Conservation (phyloP, 2,113 vertebrate species). For the Galeopterus variegatus region DNA sequence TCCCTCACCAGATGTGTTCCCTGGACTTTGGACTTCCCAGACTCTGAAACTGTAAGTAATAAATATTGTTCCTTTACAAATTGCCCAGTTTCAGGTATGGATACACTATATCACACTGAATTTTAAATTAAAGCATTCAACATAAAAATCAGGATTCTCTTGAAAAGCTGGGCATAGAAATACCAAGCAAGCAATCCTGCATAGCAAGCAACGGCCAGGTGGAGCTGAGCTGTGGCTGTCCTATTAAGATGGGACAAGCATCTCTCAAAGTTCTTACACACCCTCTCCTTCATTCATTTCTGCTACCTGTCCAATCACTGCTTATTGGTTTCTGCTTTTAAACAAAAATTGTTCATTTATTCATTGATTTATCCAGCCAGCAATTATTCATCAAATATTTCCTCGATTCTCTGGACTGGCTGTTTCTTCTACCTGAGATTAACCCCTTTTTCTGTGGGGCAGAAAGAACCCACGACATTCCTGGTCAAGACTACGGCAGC, state of each 20-base stretch:
- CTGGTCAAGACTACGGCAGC: background rate
- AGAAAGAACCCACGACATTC: background rate
- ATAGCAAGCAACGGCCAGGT: background rate
- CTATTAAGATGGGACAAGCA: no score
- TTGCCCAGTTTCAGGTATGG: no score
- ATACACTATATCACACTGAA: background rate
- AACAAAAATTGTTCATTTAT: background rate
- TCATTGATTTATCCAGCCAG: background rate
- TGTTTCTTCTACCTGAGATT: background rate
- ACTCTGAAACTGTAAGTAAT: no score
- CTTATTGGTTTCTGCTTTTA: background rate
- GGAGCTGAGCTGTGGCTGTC: no score
- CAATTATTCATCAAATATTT: background rate
- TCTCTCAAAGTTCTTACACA: background rate
- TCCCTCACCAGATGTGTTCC: no score
- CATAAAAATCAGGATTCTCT: background rate
- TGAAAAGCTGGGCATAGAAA: background rate
- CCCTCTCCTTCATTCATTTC: no score
- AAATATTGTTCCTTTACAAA: no score
- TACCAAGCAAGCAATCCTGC: background rate
- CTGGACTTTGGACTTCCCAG: no score
- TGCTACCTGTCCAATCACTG: background rate
- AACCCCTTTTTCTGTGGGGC: background rate
- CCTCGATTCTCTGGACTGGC: background rate
- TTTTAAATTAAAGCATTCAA: background rate